Percentiles rank a stretch among this genome's conserved stretches.
Evolutionary conservation across 2,113 vertebrate species (phyloP).

Genomic region (Ammodytes dubius): DNA sequence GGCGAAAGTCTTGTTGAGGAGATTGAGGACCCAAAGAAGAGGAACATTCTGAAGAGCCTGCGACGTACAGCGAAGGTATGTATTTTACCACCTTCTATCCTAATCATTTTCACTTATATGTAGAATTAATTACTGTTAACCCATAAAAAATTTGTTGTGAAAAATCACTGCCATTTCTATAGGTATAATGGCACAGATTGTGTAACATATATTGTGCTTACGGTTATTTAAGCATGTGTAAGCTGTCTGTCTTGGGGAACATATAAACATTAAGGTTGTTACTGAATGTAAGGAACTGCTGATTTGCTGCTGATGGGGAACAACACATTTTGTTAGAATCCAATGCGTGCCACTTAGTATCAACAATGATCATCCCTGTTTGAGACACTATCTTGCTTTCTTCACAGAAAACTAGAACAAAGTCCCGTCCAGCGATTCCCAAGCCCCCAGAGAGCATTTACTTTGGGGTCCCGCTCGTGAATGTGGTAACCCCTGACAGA

Average conservation of each 20-base stretch:
- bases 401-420: slow-evolving; percentile 92
- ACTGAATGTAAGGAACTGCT: not conserved
- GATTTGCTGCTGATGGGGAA: not conserved
- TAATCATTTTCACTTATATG: not conserved
- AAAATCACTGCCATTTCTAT: not conserved
- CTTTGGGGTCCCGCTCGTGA: slow-evolving; percentile 91
- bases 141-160: not conserved
- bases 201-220: not conserved
- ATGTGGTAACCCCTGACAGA: slow-evolving; percentile 89
- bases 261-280: slow-evolving; percentile 2
- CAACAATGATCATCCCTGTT: not conserved
- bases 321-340: slow-evolving; percentile 18
- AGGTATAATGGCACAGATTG: not conserved
- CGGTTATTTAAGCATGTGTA: not conserved
- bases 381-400: slow-evolving; percentile 21
- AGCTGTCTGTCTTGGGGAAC: not conserved
- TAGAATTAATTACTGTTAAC: not conserved
- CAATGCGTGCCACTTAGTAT: not conserved
- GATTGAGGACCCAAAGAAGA: slow-evolving; percentile 87
- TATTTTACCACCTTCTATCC: not conserved
- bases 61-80: slow-evolving; percentile 94
- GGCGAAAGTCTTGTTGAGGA: slow-evolving; percentile 89
- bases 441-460: slow-evolving; percentile 94
- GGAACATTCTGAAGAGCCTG: slow-evolving; percentile 94
- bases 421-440: slow-evolving; percentile 91